These are phyloP conservation scores for Toxonevra muliebris DNA, from an alignment of 2,888 invertebrate genomes.

Conservation along the genomic window DNA sequence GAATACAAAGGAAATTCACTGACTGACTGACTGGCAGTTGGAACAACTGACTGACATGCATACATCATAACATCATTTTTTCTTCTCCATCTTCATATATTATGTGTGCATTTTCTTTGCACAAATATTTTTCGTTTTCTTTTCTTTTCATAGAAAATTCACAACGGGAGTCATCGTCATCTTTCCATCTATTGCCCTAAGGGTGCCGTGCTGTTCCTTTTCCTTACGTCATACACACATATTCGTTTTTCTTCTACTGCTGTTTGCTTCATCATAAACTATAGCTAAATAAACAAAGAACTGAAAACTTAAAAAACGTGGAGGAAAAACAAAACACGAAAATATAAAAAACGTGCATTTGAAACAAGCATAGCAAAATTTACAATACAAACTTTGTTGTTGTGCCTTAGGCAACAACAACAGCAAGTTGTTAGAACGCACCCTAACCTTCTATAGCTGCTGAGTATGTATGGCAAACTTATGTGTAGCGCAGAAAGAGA, in stretches of 20 bases:
- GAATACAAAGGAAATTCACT: too few relatives aligned
- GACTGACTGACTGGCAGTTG: too few relatives aligned
- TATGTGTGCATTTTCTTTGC: neutral
- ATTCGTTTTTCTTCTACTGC: neutral
- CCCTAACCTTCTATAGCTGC: too few relatives aligned
- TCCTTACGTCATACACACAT: slow-evolving; percentile 28
- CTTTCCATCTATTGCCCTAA: slow-evolving; percentile 39
- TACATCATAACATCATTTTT: neutral
- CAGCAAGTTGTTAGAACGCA: too few relatives aligned
- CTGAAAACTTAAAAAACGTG: neutral
- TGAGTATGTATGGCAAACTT: too few relatives aligned
- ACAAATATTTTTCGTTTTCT: too few relatives aligned
- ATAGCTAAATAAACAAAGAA: neutral
- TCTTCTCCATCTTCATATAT: neutral
- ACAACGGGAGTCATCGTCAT: slow-evolving; percentile 39
- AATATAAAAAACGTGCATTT: neutral
- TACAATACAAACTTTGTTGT: too few relatives aligned
- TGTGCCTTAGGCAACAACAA: too few relatives aligned
- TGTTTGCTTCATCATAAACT: neutral
- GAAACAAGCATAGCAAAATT: too few relatives aligned
- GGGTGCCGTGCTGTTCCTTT: slow-evolving; percentile 36
- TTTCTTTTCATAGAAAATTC: slow-evolving; percentile 21
- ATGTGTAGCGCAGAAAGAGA: too few relatives aligned
- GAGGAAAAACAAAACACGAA: neutral
- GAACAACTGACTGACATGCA: too few relatives aligned